Evolutionary conservation across 2,888 invertebrate species (phyloP), one percentile per base, ranked within the genome.

Genomic region (Oligia strigilis): DNA sequence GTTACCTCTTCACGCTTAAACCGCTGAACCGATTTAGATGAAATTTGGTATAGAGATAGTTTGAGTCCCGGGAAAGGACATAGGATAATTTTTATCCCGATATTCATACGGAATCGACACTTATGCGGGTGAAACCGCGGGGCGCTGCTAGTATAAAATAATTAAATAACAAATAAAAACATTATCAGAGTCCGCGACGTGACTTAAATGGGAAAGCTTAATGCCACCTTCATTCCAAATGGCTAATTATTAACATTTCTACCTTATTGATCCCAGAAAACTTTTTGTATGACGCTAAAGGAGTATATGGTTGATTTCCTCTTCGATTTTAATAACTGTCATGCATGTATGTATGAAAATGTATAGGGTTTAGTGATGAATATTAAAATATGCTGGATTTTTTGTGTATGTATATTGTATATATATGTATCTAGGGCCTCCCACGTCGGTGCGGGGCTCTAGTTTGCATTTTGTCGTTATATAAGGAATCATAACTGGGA

Each of bases 311-410:
- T 83, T 85, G 77, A 55, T 72, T 86, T 81, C 77, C 80, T 77
- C 36, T 86, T 40, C 29, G 46, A 83, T 74, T 83, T 70, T 80
- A 86, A 83, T 80, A 86, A 78, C 81, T 86, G 83, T 73, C 86
- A 80, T 85, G 83, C 65, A 85, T 85, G 60, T 75, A 85, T 86
- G 85, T 85, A 85, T 85, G 82, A 79, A 84, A 84, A 78, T 81
- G 71, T 75, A 86, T 75, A 49, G 75, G 55, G 69, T 75, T 86
- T 80, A 74, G 55, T 84, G 69, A 85, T 85, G 86, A 85, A 86
- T 85, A 80, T 75, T 80, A 77, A 85, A 83, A 86, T 85, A 55
- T 77, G 75, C 75, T 62, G 4, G 19, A 58, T 77, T 85, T 85
- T 85, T 86, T 86, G 62, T 69, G 14, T 29, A 14, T 64, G 62